Percentiles rank a stretch among this genome's conserved stretches.
These are phyloP conservation scores for fruit fly (Drosophila melanogaster) DNA, from an alignment of 1,140 invertebrate genomes.

Conservation along the genomic window DNA sequence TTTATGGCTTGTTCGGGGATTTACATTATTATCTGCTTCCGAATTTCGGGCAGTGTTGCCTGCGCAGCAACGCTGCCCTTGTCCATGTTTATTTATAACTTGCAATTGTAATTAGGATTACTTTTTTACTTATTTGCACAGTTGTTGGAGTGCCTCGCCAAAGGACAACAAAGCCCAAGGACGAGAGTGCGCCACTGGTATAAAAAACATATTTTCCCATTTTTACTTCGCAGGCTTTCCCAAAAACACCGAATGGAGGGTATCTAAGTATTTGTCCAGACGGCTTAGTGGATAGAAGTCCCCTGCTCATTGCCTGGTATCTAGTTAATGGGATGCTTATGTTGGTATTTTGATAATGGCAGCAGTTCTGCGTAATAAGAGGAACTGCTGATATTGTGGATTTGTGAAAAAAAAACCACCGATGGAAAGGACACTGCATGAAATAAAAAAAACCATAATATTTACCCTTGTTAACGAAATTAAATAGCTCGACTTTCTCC, in stretches of 20 bases:
- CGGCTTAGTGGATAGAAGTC: slow-evolving; percentile 56
- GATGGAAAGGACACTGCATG: neutral
- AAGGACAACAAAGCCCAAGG: slow-evolving; percentile 24
- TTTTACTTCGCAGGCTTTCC: slow-evolving; percentile 56
- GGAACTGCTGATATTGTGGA: slow-evolving; percentile 45
- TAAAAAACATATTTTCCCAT: slow-evolving; percentile 75
- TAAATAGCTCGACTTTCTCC: too few species aligned
- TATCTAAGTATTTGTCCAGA: slow-evolving; percentile 74
- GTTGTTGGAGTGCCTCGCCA: slow-evolving; percentile 48
- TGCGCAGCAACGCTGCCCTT: slow-evolving; percentile 27
- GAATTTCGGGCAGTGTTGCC: slow-evolving; percentile 24
- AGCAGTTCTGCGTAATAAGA: neutral
- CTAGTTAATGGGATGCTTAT: slow-evolving; percentile 59
- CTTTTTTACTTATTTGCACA: slow-evolving; percentile 81
- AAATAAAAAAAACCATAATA: too few species aligned
- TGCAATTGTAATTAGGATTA: slow-evolving; percentile 82
- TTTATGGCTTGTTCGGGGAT: slow-evolving; percentile 80
- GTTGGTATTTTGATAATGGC: slow-evolving; percentile 44
- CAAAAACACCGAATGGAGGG: slow-evolving; percentile 32
- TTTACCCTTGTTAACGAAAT: too few species aligned
- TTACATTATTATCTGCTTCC: slow-evolving; percentile 65
- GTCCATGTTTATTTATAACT: slow-evolving; percentile 81
- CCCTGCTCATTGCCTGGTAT: slow-evolving; percentile 5
- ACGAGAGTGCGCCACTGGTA: slow-evolving; percentile 40
- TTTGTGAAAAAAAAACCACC: neutral